Percentiles rank a stretch among this genome's conserved stretches.
phyloP scores from a whole-genome alignment of 2,888 invertebrate species.

The Pasiphila rectangulata region DNA sequence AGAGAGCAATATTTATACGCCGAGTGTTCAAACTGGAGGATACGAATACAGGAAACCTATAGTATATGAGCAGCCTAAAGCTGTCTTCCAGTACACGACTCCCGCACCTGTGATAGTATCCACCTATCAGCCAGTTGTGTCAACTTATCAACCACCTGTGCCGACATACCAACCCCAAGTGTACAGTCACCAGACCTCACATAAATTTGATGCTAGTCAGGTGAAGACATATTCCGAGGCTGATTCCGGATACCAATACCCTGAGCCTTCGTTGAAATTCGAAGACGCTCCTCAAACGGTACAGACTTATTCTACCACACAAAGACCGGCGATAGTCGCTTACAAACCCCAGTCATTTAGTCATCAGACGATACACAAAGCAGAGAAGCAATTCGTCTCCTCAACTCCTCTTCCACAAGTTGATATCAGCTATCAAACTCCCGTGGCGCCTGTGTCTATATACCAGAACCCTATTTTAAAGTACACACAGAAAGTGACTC shows the following conservation, averaged over 20 bases:
- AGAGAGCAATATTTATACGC: constrained; percentile 47
- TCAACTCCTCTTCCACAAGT: constrained; percentile 50
- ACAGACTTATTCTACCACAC: constrained; percentile 47
- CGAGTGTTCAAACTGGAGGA: constrained; percentile 39
- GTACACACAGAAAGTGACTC: constrained; percentile 52
- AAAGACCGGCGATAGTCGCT: constrained; percentile 49
- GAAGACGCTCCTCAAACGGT: constrained; percentile 53
- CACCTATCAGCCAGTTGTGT: constrained; percentile 11
- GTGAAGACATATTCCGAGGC: constrained; percentile 48
- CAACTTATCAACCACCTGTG: constrained; percentile 14
- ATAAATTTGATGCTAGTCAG: constrained; percentile 53
- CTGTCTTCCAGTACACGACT: constrained; percentile 44
- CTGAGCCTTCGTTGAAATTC: constrained; percentile 47
- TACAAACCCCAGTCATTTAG: constrained; percentile 60
- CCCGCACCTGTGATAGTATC: constrained; percentile 37
- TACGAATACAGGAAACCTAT: constrained; percentile 43
- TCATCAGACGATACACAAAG: constrained; percentile 63
- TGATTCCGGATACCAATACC: constrained; percentile 53
- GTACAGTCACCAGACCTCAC: constrained; percentile 27
- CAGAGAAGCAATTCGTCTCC: constrained; percentile 51
- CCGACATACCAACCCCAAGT: constrained; percentile 19
- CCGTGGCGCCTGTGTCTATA: constrained; percentile 33
- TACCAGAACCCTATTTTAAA: constrained; percentile 65
- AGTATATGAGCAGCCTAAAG: constrained; percentile 42
- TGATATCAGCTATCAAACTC: constrained; percentile 48